Evolutionary conservation across 92 coral and sea anemone species (phyloP).

Genomic region (Pocillopora meandrina): DNA sequence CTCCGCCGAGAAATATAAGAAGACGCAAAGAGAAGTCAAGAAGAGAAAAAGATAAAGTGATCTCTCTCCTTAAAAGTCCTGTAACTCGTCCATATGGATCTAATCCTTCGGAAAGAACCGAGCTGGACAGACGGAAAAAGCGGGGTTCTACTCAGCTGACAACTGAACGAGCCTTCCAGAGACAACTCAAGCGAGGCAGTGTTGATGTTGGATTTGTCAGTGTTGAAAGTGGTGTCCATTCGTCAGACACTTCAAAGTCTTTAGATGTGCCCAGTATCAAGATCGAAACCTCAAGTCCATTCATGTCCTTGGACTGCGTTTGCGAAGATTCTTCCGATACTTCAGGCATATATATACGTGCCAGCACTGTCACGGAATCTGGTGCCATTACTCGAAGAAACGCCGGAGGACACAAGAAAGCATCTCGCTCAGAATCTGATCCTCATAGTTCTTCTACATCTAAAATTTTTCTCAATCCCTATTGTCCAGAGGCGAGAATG

Average conservation of each 20-base stretch:
- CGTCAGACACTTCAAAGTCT: constrained; percentile 52
- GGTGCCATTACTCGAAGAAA: neutral
- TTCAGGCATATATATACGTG: no score
- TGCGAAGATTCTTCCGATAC: constrained; percentile 49
- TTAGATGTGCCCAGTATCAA: constrained; percentile 77
- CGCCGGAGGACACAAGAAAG: constrained; percentile 34
- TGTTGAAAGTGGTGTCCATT: constrained; percentile 26
- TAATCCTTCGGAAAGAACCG: constrained; percentile 52
- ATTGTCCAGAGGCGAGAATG: constrained; percentile 75
- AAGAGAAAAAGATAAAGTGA: constrained; percentile 55
- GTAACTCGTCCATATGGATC: constrained; percentile 36
- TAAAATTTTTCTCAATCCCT: constrained; percentile 33
- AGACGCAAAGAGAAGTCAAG: constrained; percentile 67
- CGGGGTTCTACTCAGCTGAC: constrained; percentile 64
- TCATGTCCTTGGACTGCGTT: constrained; percentile 78
- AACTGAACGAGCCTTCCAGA: constrained; percentile 74
- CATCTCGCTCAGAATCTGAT: constrained; percentile 72
- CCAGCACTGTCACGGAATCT: constrained; percentile 1
- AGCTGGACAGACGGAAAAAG: constrained; percentile 65
- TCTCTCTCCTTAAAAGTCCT: constrained; percentile 36
- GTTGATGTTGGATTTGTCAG: constrained; percentile 49
- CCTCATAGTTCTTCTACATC: constrained; percentile 45
- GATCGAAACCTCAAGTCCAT: constrained; percentile 74
- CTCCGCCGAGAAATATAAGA: constrained; percentile 88
- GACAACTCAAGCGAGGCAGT: constrained; percentile 72